phyloP scores from a whole-genome alignment of 1,140 invertebrate genomes.

The Calosoma granatense region DNA sequence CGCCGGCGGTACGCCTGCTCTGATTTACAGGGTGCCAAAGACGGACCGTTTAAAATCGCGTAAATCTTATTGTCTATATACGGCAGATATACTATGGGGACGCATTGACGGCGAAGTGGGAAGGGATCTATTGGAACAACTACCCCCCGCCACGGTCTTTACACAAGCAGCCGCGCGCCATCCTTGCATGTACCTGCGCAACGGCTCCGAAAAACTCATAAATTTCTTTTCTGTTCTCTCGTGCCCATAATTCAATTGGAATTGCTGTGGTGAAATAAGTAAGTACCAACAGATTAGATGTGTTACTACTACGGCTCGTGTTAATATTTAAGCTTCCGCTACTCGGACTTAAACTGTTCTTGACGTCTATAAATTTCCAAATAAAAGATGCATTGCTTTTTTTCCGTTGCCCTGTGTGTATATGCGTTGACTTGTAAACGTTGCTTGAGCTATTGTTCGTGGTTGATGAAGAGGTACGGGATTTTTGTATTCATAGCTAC shows the following conservation, averaged over 20 bases:
- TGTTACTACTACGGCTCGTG: neutral
- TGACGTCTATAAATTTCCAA: slow-evolving; percentile 1
- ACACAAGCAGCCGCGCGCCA: slow-evolving; percentile 6
- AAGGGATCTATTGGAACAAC: no score
- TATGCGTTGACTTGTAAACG: no score
- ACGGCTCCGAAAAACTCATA: neutral
- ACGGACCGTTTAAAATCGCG: slow-evolving; percentile 4
- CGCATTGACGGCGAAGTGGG: no score
- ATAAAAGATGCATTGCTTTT: neutral
- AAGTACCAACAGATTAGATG: neutral
- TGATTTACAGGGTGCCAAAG: slow-evolving; percentile 1
- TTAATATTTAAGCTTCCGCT: slow-evolving; percentile 6
- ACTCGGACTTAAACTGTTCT: neutral
- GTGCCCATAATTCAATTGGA: neutral
- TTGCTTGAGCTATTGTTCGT: no score
- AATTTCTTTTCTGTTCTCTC: neutral
- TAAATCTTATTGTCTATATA: slow-evolving; percentile 6
- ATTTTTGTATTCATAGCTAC: no score
- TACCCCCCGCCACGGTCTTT: no score
- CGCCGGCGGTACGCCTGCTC: neutral
- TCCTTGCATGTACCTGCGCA: slow-evolving; percentile 3
- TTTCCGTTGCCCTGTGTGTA: neutral
- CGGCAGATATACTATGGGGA: no score
- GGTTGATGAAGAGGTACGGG: no score
- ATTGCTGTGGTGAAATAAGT: slow-evolving; percentile 3